These are phyloP conservation scores for Ptilorrhoa leucosticta DNA, from an alignment of 2,113 vertebrate genomes.

Conservation along the genomic window DNA sequence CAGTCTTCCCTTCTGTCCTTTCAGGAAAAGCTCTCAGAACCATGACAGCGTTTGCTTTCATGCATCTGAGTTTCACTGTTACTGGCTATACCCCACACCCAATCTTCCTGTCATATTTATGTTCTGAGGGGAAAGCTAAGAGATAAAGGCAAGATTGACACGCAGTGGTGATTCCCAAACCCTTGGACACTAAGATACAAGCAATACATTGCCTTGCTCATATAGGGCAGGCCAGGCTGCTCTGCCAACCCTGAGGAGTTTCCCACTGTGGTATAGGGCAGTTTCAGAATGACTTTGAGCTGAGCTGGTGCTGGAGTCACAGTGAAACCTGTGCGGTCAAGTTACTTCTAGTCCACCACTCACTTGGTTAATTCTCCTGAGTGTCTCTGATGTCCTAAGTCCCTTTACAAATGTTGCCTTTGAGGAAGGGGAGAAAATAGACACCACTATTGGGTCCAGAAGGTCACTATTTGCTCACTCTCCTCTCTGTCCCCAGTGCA, in stretches of 20 bases:
- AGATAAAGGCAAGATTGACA: not conserved
- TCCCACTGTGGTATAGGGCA: not conserved
- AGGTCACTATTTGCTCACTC: not conserved
- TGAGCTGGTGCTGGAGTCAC: not conserved
- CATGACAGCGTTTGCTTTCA: not conserved
- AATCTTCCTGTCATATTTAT: not conserved
- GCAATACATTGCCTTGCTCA: not conserved
- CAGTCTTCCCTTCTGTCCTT: not conserved
- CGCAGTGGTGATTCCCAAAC: not conserved
- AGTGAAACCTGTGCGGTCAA: not conserved
- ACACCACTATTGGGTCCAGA: not conserved
- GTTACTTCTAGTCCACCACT: not conserved
- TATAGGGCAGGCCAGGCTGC: not conserved
- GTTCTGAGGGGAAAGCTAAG: not conserved
- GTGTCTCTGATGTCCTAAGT: not conserved
- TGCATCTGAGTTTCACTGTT: not conserved
- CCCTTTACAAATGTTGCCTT: not conserved
- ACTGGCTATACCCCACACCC: not conserved
- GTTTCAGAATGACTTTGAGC: conserved; percentile 5
- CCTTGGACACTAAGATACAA: not conserved
- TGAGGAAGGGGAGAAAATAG: not conserved
- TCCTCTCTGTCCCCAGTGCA: not conserved
- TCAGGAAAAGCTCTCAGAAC: not conserved
- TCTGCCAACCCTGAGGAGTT: not conserved
- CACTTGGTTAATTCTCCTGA: not conserved